Evolutionary conservation across 2,113 vertebrate species (phyloP), one percentile per base, ranked within the genome.

Genomic region (Gulo gulo): DNA sequence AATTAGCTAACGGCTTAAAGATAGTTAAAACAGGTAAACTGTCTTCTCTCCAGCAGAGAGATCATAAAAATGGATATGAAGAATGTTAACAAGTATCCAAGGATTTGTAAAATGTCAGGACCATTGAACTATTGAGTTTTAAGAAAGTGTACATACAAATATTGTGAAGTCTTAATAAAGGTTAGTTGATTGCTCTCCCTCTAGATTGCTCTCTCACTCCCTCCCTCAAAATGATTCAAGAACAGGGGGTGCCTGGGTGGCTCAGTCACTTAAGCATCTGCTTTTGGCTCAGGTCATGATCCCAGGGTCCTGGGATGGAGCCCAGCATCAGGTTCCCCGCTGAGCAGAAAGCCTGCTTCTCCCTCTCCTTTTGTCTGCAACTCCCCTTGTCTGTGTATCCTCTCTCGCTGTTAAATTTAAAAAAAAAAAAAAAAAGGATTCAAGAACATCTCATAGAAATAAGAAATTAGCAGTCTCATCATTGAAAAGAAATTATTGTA

Each of bases 91-190:
- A 94, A 86, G 57, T 55, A 94, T 91, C 90, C 16, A 88, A 79
- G 65, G 88, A 97, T 96, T 95, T 96, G 73, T 79, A 94, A 98
- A 94, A 55, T 98, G 96, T 96, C 95, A 98, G 96, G 97, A 97
- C 21, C 92, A 84, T 55, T 39, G 79, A 97, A 91, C 63, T 83
- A 76, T 14, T 88, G 78, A 97, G 87, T 87, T 96, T 95, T 98
- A 85, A 89, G 55, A 45, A 95, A 89, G 63, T 95, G 67, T 95
- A 82, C 24, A 92, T 88, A 74, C 76, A 98, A 97, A 97, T 84
- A 55, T 97, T 89, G 29, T 90, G 52, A 88, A 91, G 88, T 55
- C 61, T 97, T 96, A 83, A 71, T 96, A 98, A 98, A 98, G 63
- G 78, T 94, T 97, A 80, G 24, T 57, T 94, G 76, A 92, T 57